Evolutionary conservation across 2,888 invertebrate species (phyloP).

Genomic region (Sepiola atlantica): DNA sequence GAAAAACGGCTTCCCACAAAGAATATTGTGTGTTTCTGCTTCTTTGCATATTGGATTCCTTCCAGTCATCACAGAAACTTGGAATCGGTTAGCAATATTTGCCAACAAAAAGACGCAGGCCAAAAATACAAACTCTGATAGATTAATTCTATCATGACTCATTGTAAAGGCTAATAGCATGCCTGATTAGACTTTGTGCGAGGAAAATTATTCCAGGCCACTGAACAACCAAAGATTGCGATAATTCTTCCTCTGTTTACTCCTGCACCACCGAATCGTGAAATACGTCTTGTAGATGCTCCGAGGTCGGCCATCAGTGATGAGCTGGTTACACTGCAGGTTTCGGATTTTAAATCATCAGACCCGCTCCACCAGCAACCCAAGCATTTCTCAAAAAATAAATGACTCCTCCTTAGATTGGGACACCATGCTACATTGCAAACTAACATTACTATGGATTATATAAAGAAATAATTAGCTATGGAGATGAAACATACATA

Average conservation of each 20-base stretch:
- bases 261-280: background rate
- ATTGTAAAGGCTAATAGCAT: background rate
- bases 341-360: no score
- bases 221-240: background rate
- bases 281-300: no score
- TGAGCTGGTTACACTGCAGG: no score
- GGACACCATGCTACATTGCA: no score
- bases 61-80: background rate
- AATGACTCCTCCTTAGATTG: no score
- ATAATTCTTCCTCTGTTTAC: background rate
- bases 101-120: background rate
- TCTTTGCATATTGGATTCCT: background rate
- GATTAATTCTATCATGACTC: conserved; percentile 1
- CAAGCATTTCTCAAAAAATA: no score
- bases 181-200: background rate
- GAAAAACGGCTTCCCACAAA: background rate
- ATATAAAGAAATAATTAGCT: no score
- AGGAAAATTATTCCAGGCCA: background rate
- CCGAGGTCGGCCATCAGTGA: no score
- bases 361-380: no score
- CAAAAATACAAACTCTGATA: background rate
- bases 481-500: no score
- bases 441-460: no score
- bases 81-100: background rate
- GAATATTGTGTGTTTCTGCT: background rate